Evolutionary conservation across 2,888 invertebrate species (phyloP).

Genomic region (Drosophila monieri): DNA sequence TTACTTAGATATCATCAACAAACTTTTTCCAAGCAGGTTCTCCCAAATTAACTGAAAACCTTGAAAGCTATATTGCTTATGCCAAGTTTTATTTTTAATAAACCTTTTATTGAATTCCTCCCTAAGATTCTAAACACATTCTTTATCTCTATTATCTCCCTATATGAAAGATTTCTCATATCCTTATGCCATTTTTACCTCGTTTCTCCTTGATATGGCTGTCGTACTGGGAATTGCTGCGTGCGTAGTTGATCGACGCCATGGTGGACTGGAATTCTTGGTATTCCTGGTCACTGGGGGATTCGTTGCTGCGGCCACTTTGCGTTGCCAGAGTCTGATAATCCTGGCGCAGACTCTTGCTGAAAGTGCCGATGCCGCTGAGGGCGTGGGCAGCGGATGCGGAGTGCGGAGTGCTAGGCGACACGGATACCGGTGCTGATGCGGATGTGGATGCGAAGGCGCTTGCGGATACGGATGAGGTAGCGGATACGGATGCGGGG

Average conservation of each 20-base stretch:
- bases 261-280: conserved; percentile 87
- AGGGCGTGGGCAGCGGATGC: conserved; percentile 43
- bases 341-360: conserved; percentile 77
- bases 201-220: conserved; percentile 93
- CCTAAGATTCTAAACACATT: neutral
- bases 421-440: conserved; percentile 30
- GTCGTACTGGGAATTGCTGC: conserved; percentile 93
- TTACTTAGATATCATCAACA: too few species aligned
- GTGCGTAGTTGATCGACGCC: conserved; percentile 88
- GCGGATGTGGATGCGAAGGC: conserved; percentile 8
- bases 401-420: conserved; percentile 41
- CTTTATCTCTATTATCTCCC: too few species aligned
- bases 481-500: conserved; percentile 7
- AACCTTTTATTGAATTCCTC: neutral
- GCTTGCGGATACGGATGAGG: neutral
- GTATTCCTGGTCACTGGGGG: conserved; percentile 68
- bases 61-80: neutral
- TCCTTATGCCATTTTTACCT: conserved; percentile 86
- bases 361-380: conserved; percentile 76
- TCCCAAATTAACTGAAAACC: neutral
- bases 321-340: conserved; percentile 71
- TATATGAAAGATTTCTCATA: too few species aligned
- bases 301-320: conserved; percentile 67
- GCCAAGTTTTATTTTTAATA: neutral
- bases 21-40: neutral